Evolutionary conservation across 1,140 invertebrate species (phyloP), one percentile per base, ranked within the genome.

Genomic region (Chlorops oryzae): DNA sequence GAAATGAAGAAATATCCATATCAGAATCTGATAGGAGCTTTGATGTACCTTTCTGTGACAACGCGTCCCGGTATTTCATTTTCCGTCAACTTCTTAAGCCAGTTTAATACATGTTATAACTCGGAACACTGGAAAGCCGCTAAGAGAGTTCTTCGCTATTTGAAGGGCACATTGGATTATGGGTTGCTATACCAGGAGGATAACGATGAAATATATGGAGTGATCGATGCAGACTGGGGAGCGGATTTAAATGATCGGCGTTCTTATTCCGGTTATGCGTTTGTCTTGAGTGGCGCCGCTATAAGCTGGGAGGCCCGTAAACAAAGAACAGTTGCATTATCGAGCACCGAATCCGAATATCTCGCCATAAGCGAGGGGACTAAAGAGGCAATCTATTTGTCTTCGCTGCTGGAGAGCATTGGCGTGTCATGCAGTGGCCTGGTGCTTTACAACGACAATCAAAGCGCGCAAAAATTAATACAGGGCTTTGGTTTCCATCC

Each of bases 51-150:
- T 43, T 10, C 52, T 44, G 47, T 44, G 17, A 47, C 38, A 7
- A 56, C 43, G 12, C 34, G 76, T 17, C 76, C 75, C 42, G 75
- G 77, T 55, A 73, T 78, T 17, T 50, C 69, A 1, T 76, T 57
- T 60, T 60, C 72, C 23, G 72, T 76, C 0, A 69, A 59, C 52
- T 63, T 59, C 32, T 52, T 24, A 22, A 22, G 4, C 23, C n/a
- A 23, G 13, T 23, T 7, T 15, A 7, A 2, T 9, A 9, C 1
- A 3, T 18, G 6, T 12, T 46, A n/a, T n/a, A n/a, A n/a, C n/a
- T n/a, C n/a, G 13, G 38, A 41, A 17, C 74, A 78, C 57, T 77
- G 73, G 70, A 58, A 50, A 3, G 61, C 70, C 51, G 71, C 65
- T 0, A 76, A 78, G 48, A 44, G 74, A 41, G 54, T 78, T 0